Evolutionary conservation across 2,888 invertebrate genomes (phyloP).

Genomic region (Pterostichus niger): DNA sequence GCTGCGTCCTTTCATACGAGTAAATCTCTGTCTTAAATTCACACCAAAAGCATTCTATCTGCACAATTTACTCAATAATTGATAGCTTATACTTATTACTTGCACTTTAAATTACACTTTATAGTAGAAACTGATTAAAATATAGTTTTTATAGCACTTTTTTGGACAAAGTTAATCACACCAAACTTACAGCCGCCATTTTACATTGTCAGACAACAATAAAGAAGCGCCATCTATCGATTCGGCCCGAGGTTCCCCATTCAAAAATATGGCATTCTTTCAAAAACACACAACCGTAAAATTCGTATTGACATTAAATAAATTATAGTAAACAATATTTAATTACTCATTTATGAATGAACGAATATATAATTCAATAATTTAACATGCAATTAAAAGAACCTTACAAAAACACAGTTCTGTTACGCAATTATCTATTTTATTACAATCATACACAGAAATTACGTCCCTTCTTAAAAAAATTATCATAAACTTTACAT

Average conservation of each 20-base stretch:
- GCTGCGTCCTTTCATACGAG: slow-evolving; percentile 69
- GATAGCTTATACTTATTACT: slow-evolving; percentile 20
- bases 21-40: slow-evolving; percentile 54
- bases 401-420: neutral
- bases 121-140: slow-evolving; percentile 59
- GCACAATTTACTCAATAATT: slow-evolving; percentile 3
- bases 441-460: slow-evolving; percentile 58
- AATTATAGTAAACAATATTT: neutral
- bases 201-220: slow-evolving; percentile 83
- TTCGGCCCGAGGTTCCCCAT: slow-evolving; percentile 67
- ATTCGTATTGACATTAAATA: neutral
- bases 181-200: slow-evolving; percentile 85
- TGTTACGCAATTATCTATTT: slow-evolving; percentile 55
- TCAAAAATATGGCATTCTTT: slow-evolving; percentile 58
- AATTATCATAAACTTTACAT: slow-evolving; percentile 31
- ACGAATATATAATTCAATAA: no score
- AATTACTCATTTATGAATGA: neutral
- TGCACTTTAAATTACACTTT: slow-evolving; percentile 37
- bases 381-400: no score
- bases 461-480: slow-evolving; percentile 58
- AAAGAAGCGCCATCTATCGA: slow-evolving; percentile 82
- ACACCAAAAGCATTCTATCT: slow-evolving; percentile 60
- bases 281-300: neutral
- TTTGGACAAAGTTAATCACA: slow-evolving; percentile 80
- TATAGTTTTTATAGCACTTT: slow-evolving; percentile 71